Percentiles rank a stretch among this genome's conserved stretches.
phyloP scores from a whole-genome alignment of 2,797 vertebrate genomes.

The Tachyglossus aculeatus region DNA sequence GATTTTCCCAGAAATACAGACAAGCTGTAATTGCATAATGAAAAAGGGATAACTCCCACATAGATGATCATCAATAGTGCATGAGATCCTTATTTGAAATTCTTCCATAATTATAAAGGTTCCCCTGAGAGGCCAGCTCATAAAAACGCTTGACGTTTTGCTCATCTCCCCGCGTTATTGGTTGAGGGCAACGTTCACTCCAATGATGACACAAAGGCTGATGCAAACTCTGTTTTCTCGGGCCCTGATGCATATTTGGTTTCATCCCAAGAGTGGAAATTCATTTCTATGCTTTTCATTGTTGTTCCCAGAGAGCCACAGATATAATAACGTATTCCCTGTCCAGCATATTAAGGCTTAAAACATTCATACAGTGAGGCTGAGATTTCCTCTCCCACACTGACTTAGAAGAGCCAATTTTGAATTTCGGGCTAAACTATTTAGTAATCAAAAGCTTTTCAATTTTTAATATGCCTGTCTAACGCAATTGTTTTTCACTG shows the following conservation, averaged over 20 bases:
- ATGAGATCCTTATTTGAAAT: conserved; percentile 19
- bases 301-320: conserved; percentile 71
- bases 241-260: conserved; percentile 36
- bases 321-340: conserved; percentile 72
- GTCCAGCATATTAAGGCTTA: conserved; percentile 69
- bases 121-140: conserved; percentile 56
- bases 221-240: conserved; percentile 62
- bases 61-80: conserved; percentile 15
- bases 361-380: conserved; percentile 68
- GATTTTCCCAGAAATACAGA: accelerated
- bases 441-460: conserved; percentile 68
- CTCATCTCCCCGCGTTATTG: conserved; percentile 58
- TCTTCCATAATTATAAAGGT: conserved; percentile 44
- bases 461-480: conserved; percentile 67
- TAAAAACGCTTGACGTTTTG: conserved; percentile 51
- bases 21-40: not conserved
- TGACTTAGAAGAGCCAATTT: conserved; percentile 59
- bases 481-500: conserved; percentile 41
- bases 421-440: conserved; percentile 63
- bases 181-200: conserved; percentile 24
- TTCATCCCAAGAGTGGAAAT: conserved; percentile 42
- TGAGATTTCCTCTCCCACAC: conserved; percentile 55
- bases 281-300: conserved; percentile 67
- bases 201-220: conserved; percentile 68
- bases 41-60: conserved; percentile 8